Evolutionary conservation across 2,888 invertebrate species (phyloP), one percentile per base, ranked within the genome.

Genomic region (Harpalus rubripes): DNA sequence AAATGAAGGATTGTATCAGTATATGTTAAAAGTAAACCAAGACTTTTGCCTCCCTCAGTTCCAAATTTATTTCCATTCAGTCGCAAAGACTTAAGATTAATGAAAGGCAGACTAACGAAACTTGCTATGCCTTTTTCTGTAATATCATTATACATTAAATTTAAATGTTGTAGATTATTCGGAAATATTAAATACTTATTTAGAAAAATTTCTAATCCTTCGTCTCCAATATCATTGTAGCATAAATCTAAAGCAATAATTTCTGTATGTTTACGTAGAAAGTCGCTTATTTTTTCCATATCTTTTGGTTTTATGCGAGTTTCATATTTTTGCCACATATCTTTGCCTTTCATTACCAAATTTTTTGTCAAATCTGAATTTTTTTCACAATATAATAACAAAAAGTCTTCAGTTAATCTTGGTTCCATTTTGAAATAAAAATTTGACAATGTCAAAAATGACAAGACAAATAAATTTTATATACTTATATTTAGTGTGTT

Each of bases 1-100:
- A 93, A 89, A 83, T 90, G 92, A 84, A 92, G 90, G 0, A 95
- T 88, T 32, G 89, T 90, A 0, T 87, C 89, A 87, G 93, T 93
- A 12, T 91, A 89, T 1, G 89, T 89, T 1, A 95, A 88, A 81
- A 94, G 91, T 39, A 90, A 87, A 0, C 93, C 92, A n/a, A 94
- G 89, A 87, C 90, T 90, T 87, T 92, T 92, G 0, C 93, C 93
- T 0, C 93, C 93, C 90, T 92, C 90, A 0, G 90, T 90, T 0
- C 94, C 94, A 32, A 95, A 90, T 88, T 93, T 92, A 87, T 94
- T 95, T 0, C 94, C 94, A 86, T 92, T 93, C 0, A 95, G 84
- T 87, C 93, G 89, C 1, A 95, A 88, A 85, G 92, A 92, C 87
- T 91, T 91, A 0, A 95, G 87, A 22, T 91, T 91, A 0, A 94